A percentile compares a stretch with the other conserved stretches of the same genome.
Conservation (phyloP, 2,797 vertebrate species). For the Rhinella marina region DNA sequence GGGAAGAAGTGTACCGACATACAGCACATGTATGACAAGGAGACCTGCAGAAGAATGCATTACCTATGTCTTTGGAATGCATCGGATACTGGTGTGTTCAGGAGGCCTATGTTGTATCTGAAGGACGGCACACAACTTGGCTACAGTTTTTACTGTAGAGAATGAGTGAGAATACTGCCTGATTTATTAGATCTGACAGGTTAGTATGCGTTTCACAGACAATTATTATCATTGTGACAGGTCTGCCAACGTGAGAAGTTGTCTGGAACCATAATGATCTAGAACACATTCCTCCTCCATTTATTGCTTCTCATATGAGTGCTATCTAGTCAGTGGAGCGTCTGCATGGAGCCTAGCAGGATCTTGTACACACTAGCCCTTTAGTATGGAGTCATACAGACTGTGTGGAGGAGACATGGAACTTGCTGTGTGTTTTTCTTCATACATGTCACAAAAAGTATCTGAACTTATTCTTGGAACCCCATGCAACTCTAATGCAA, state of each 20-base stretch:
- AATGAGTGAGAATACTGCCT: not conserved
- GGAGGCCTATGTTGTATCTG: not conserved
- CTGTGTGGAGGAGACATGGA: too few relatives aligned
- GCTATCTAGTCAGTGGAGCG: not conserved
- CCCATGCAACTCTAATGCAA: too few relatives aligned
- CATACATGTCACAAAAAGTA: too few relatives aligned
- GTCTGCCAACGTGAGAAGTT: not conserved
- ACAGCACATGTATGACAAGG: too few relatives aligned
- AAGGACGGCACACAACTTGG: not conserved
- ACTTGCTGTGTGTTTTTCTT: too few relatives aligned
- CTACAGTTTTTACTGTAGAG: not conserved
- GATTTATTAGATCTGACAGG: not conserved
- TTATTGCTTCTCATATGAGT: not conserved
- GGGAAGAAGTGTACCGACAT: too few relatives aligned
- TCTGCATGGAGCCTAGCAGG: not conserved
- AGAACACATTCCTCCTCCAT: constrained; percentile 1
- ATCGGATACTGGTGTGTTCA: not conserved
- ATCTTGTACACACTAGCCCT: not conserved
- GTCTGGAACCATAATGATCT: not conserved
- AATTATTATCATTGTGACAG: constrained; percentile 42
- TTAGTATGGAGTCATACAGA: not conserved
- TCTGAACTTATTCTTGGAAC: too few relatives aligned
- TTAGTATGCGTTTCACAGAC: constrained; percentile 8
- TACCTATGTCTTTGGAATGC: too few relatives aligned
- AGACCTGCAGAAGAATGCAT: too few relatives aligned